Evolutionary conservation across 2,888 invertebrate species (phyloP), one percentile per base, ranked within the genome.

Genomic region (Biston betularia): DNA sequence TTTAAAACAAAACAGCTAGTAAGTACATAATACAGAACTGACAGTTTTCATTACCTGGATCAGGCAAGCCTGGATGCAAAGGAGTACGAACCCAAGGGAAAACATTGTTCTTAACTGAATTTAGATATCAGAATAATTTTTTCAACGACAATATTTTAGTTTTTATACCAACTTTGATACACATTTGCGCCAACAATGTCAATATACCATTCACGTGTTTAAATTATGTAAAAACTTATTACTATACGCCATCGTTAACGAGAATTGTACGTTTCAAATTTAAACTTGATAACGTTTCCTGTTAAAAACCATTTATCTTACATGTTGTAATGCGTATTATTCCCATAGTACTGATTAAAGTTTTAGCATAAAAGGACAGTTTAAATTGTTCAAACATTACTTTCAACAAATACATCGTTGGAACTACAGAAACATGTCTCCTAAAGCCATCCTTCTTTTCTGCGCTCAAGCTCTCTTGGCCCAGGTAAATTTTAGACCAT

Each of bases 381-480:
- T 48, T 3, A 6, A 34, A 34, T 50, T 0, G n/a, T 8, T n/a
- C 34, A 34, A 34, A 34, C n/a, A 50, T 50, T 50, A 50, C n/a
- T 34, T 34, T 34, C 34, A 12, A 50, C 7, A 34, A 33, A 2
- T 12, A 12, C 7, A 4, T 50, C 50, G 12, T 34, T 34, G 34
- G 11, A 50, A 7, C 34, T n/a, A 34, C 50, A 50, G 33, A 6
- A 12, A 15, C 3, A 50, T 50, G 50, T 50, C 50, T 50, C 34
- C 50, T 2, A 50, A 50, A n/a, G 34, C 34, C 0, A 50, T 77
- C 35, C 54, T 78, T 11, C 59, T 73, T 15, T 59, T 80, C 67
- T 82, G 79, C 73, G 76, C 78, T 44, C 75, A 76, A 54, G 78
- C 78, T 35, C 71, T 80, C 14, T 49, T 79, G 49, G 70, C 76